A percentile compares a stretch with the other conserved stretches of the same genome.
Evolutionary conservation across 2,888 invertebrate species (phyloP).

Genomic region (Pammene fasciana): DNA sequence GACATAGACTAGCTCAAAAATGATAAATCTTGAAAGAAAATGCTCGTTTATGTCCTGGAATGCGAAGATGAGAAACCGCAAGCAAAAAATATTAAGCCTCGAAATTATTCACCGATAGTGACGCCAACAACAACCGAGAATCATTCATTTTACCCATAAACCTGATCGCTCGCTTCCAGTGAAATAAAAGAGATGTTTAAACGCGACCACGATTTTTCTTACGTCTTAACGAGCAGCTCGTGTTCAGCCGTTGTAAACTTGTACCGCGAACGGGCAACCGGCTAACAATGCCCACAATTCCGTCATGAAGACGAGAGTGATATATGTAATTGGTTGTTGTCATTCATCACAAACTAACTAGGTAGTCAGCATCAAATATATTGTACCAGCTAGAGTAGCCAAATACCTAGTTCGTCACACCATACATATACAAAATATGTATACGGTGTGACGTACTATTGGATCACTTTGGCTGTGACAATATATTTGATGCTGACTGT

Average conservation of each 20-base stretch:
- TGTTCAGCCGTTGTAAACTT: slow-evolving; percentile 53
- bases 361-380: no score
- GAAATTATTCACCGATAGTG: slow-evolving; percentile 3
- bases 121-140: slow-evolving; percentile 1
- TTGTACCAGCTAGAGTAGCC: no score
- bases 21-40: neutral
- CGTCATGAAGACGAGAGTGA: slow-evolving; percentile 25
- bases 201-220: slow-evolving; percentile 52
- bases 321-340: slow-evolving; percentile 19
- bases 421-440: no score
- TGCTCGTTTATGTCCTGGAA: slow-evolving; percentile 4
- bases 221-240: slow-evolving; percentile 53
- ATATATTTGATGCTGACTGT: no score
- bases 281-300: slow-evolving; percentile 45
- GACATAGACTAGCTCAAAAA: neutral
- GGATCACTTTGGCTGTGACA: no score
- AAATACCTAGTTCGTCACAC: no score
- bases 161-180: slow-evolving; percentile 38
- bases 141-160: slow-evolving; percentile 43
- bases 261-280: slow-evolving; percentile 41
- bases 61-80: slow-evolving; percentile 5
- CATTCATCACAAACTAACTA: neutral
- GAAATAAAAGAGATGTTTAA: slow-evolving; percentile 49
- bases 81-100: slow-evolving; percentile 10
- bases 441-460: no score